Evolutionary conservation across 1,140 invertebrate species (phyloP), one percentile per base, ranked within the genome.

Genomic region (Eriocheir sinensis): DNA sequence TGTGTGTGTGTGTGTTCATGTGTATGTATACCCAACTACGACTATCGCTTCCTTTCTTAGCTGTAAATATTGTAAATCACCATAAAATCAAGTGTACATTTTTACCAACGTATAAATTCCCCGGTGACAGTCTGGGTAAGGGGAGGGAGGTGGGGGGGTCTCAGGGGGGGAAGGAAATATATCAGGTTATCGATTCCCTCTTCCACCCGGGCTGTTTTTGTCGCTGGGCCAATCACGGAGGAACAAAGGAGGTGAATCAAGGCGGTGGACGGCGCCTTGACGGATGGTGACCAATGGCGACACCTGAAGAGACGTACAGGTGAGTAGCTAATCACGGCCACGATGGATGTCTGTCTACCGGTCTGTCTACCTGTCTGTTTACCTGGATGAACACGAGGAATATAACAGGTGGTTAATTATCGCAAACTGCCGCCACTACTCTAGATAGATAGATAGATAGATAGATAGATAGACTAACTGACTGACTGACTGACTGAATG

Each of bases 161-260:
- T 9, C 48, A 53, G 12, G 48, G 15, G 44, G 48, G 48, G 48
- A 53, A 36, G 53, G n/a, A 72, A 90, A 90, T 72, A 90, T 21
- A 72, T 90, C 89, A 36, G 48, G n/a, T n/a, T 72, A 90, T 89
- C n/a, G 41, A 89, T 89, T 89, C 53, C 53, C 44, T 53, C 38
- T 44, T 9, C 41, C 41, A 36, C 38, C 53, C 4, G 53, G 15
- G n/a, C 8, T 90, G 89, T 90, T 90, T 90, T 72, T 90, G 8
- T 34, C 48, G 38, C 85, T 36, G 88, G 60, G 30, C 21, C 89
- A 90, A 90, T 90, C 89, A 72, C 44, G 48, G 36, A 21, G 89
- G 48, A 90, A 90, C 89, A 90, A 90, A 90, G 89, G 72, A 72
- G n/a, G 89, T 72, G 53, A 90, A 36, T 72, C 38, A 90, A 72